Conservation (phyloP, 1,140 invertebrate species). For the Pachypeltis micranthus region DNA sequence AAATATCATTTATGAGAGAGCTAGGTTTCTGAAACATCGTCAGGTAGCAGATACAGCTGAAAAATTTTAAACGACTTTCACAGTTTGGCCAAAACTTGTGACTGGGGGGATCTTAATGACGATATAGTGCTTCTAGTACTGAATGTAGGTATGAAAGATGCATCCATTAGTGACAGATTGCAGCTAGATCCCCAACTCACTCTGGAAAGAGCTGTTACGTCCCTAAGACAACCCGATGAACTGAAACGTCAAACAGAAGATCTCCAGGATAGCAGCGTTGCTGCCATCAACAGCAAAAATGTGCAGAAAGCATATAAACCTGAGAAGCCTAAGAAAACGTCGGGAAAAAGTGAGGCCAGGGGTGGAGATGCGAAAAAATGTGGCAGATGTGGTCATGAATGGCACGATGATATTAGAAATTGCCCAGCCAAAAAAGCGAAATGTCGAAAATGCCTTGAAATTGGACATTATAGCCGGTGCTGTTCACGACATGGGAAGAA, state of each 20-base stretch:
- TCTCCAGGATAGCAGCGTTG: neutral
- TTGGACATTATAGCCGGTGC: neutral
- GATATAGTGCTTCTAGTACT: neutral
- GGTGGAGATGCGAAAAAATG: neutral
- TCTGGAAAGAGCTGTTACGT: neutral
- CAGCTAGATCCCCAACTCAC: too few species aligned
- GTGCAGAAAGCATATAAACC: neutral
- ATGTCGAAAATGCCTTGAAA: neutral
- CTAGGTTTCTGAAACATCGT: too few species aligned
- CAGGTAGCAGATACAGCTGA: too few species aligned
- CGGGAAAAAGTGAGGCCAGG: neutral
- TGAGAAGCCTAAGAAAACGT: neutral
- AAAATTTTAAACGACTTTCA: neutral
- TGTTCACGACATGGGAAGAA: neutral
- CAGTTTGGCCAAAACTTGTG: neutral
- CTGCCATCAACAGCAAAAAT: neutral
- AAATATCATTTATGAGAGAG: too few species aligned
- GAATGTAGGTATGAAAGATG: neutral
- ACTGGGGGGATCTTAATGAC: neutral
- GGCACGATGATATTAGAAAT: neutral
- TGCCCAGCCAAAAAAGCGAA: neutral
- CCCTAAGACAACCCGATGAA: too few species aligned
- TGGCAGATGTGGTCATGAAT: neutral
- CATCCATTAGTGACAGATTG: neutral
- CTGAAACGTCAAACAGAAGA: neutral